Evolutionary conservation across 1,140 invertebrate species (phyloP), one percentile per base, ranked within the genome.

Genomic region (Agraylea sexmaculata): DNA sequence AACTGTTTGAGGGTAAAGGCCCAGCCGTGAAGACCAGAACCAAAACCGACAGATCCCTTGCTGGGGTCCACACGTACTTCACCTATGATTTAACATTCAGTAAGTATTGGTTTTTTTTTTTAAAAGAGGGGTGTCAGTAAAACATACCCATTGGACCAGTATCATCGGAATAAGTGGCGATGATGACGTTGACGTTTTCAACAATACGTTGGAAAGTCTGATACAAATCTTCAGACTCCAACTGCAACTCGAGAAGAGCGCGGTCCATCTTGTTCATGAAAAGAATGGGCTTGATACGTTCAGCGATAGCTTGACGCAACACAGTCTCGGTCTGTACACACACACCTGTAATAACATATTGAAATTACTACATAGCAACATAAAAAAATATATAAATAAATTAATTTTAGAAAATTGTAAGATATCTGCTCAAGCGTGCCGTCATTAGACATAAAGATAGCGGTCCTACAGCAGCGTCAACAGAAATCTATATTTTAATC

Each of bases 251-350:
- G 2, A 97, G 71, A 25, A 98, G 72, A 52, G 91, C 94, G 55
- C 93, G 83, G 71, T 99, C 95, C 94, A 99, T 97, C 70, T 98
- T 98, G 83, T 99, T 98, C 93, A 98, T 97, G 81, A 99, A 98
- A 46, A 98, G 73, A 54, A 98, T 89, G 37, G 94, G 94, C 80
- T 96, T 96, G 56, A 99, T 98, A 60, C 94, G 83, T 69, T 99
- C 95, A 49, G 90, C 89, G 64, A 99, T 98, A 44, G 94, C 94
- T 66, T 99, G 95, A 74, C 94, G 86, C 52, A 99, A 69, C 42
- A 99, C 94, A 67, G 94, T 98, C 69, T 98, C 94, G 40, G 94
- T 99, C 69, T 99, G 94, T 50, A 99, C 94, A 69, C 94, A 99
- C 38, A 99, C 94, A 77, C 90, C 90, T 93, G 52, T n/a, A 57